Conservation (phyloP, 2,797 vertebrate genomes). For the Triplophysa yarkandensis region DNA sequence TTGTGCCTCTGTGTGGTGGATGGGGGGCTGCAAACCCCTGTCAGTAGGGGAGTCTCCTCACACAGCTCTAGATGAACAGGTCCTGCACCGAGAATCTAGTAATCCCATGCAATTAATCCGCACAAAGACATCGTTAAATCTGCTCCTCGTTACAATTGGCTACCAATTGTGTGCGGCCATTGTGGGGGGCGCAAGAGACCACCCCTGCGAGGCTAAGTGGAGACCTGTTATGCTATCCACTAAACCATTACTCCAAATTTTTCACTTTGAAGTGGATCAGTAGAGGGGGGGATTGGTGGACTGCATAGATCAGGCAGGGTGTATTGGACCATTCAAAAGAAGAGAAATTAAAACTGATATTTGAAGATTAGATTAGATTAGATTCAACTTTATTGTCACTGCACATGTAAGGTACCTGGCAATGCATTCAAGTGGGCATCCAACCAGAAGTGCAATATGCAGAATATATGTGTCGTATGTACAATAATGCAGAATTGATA, state of each 20-base stretch:
- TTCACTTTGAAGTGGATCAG: slow-evolving; percentile 50
- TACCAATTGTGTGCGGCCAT: slow-evolving; percentile 74
- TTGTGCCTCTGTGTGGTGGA: slow-evolving; percentile 71
- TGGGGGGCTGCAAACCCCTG: slow-evolving; percentile 78
- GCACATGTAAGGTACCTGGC: too few relatives aligned
- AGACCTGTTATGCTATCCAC: slow-evolving; percentile 75
- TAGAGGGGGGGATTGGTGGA: neutral
- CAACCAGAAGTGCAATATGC: too few relatives aligned
- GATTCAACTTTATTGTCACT: too few relatives aligned
- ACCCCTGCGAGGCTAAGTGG: slow-evolving; percentile 72
- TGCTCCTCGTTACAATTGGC: slow-evolving; percentile 75
- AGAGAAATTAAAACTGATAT: too few relatives aligned
- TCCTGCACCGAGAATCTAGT: slow-evolving; percentile 85
- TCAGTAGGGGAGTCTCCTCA: slow-evolving; percentile 81
- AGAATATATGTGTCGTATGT: too few relatives aligned
- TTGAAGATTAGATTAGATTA: too few relatives aligned
- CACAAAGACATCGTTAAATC: slow-evolving; percentile 94
- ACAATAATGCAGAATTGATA: too few relatives aligned
- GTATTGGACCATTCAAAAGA: neutral
- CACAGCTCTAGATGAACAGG: slow-evolving; percentile 86
- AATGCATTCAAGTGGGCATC: too few relatives aligned
- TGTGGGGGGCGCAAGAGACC: slow-evolving; percentile 77
- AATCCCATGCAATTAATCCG: slow-evolving; percentile 94
- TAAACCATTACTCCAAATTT: slow-evolving; percentile 64
- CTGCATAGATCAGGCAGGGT: neutral